These are phyloP conservation scores for Ips typographus DNA, from an alignment of 1,140 invertebrate species.

Conservation along the genomic window DNA sequence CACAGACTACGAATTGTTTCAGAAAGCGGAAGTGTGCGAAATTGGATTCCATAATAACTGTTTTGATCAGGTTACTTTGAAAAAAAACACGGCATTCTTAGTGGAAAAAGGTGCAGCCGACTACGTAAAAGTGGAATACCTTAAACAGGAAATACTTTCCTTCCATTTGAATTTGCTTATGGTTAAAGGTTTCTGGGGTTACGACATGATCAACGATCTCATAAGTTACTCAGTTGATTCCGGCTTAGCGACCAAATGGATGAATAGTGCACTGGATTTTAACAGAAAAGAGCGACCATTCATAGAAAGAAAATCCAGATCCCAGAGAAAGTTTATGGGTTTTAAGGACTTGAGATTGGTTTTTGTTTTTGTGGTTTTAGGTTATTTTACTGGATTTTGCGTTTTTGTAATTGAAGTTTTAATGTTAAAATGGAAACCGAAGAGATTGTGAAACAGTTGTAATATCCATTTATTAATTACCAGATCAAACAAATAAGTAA, in stretches of 20 bases:
- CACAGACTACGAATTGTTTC: neutral
- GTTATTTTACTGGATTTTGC: neutral
- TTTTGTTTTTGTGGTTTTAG: constrained; percentile 4
- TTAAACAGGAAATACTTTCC: constrained; percentile 3
- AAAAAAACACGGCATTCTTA: constrained; percentile 15
- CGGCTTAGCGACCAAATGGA: constrained; percentile 27
- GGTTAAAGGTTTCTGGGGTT: constrained; percentile 30
- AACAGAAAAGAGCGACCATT: neutral
- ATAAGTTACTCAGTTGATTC: constrained; percentile 12
- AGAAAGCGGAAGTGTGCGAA: constrained; percentile 3
- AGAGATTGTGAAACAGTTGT: too few relatives aligned
- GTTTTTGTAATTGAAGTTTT: neutral
- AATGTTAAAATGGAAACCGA: neutral
- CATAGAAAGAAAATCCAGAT: neutral
- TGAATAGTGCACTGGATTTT: constrained; percentile 1
- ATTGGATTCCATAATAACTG: neutral
- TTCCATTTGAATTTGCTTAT: constrained; percentile 25
- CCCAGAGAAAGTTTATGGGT: constrained; percentile 1
- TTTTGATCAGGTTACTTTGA: constrained; percentile 8
- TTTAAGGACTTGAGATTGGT: constrained; percentile 18
- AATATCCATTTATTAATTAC: too few relatives aligned
- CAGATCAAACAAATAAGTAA: too few relatives aligned
- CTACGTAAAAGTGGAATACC: neutral
- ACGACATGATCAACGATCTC: constrained; percentile 20
- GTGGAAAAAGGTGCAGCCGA: neutral